These are phyloP conservation scores for Xylocopa sonorina DNA, from an alignment of 1,140 invertebrate species.

Conservation along the genomic window DNA sequence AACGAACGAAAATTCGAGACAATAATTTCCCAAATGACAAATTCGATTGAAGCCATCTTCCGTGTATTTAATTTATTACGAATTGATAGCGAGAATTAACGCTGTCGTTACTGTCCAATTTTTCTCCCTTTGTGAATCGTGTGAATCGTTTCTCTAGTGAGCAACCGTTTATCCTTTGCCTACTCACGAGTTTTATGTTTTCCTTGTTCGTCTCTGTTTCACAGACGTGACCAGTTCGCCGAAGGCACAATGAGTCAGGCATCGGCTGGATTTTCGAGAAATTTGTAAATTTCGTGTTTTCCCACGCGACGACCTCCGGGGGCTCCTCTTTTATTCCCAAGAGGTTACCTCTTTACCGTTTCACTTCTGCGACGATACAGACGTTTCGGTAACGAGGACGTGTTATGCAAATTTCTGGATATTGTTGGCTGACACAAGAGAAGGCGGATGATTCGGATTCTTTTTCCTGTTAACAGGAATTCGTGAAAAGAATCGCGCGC, in stretches of 20 bases:
- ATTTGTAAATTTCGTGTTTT: slow-evolving; percentile 48
- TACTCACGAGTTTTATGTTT: not conserved
- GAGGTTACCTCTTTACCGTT: slow-evolving; percentile 42
- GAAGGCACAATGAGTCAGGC: not conserved
- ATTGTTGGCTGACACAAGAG: slow-evolving; percentile 30
- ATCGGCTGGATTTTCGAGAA: slow-evolving; percentile 56
- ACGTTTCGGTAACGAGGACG: slow-evolving; percentile 55
- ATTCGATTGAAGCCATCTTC: not conserved
- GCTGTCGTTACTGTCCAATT: not conserved
- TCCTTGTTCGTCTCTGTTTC: no score
- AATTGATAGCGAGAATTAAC: slow-evolving; percentile 20
- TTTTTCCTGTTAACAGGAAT: not conserved
- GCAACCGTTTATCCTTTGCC: not conserved
- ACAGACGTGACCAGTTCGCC: not conserved
- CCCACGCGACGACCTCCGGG: slow-evolving; percentile 43
- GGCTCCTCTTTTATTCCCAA: slow-evolving; percentile 2
- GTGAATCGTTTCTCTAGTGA: not conserved
- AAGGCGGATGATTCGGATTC: not conserved
- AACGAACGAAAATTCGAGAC: no score
- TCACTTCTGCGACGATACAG: slow-evolving; percentile 8
- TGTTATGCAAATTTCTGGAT: slow-evolving; percentile 62
- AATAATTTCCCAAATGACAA: no score
- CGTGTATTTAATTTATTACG: not conserved
- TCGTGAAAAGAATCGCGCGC: not conserved
- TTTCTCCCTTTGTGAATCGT: not conserved